Base-by-base conservation (phyloP, 2,888 invertebrate species). In the Amaurobius ferox region DNA sequence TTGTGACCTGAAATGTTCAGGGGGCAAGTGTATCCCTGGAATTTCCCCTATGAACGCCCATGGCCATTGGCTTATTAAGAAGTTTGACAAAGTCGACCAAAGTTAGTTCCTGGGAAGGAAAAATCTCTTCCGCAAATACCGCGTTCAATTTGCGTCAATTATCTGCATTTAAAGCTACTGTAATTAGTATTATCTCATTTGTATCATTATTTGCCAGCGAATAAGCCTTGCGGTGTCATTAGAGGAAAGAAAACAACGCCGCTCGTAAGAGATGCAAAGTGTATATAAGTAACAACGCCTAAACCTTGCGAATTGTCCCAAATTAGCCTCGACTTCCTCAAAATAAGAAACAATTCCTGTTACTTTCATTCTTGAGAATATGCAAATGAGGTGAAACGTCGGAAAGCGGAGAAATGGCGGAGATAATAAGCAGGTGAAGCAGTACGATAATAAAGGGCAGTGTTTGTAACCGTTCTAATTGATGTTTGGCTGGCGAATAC, bases 291-390 rank as follows among this genome's bases (percentile, higher is more conserved):
- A 44, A 16, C 55, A 55, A 55, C 55, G 55, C 55, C 55, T 55
- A 55, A 55, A 55, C 55, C 55, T 55, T 55, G 55, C 23, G 19
- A n/a, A 55, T 55, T 55, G 55, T 55, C 55, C 55, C 55, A 55
- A 55, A 55, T 55, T 55, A 55, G 55, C 3, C 1, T 3, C 55
- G 23, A 55, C 55, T 55, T 55, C 55, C 55, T 55, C 23, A 55
- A 55, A 55, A 7, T 44, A 2, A 44, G 44, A 44, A 44, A 44
- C 44, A 44, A 44, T 44, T 35, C 44, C 44, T 16, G 11, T 44
- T 16, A 16, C 44, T 44, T 44, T 44, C 44, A 44, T 44, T 9
- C 44, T 44, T 44, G 13, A 55, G 23, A 23, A 55, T 1, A 55
- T 55, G 55, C 55, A 55, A 55, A 55, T 55, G 55, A 55, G 55